phyloP scores from a whole-genome alignment of 1,140 invertebrate genomes.

The Drosophila seguyi region DNA sequence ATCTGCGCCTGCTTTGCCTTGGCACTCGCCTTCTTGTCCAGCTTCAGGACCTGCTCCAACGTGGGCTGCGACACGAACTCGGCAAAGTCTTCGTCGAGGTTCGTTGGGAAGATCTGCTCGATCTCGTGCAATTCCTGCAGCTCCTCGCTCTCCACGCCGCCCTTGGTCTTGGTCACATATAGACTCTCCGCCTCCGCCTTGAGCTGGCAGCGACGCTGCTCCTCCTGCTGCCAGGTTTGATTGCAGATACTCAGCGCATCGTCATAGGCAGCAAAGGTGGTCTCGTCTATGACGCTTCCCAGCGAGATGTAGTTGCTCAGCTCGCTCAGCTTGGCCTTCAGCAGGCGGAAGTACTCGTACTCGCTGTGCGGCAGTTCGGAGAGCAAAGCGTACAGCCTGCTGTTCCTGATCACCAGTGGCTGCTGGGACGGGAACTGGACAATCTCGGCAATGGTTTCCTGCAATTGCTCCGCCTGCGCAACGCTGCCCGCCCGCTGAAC shows the following conservation, averaged over 20 bases:
- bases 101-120: conserved; percentile 91
- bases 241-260: conserved; percentile 86
- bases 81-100: conserved; percentile 89
- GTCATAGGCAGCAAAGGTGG: conserved; percentile 86
- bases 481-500: conserved; percentile 56
- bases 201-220: conserved; percentile 89
- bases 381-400: conserved; percentile 60
- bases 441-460: conserved; percentile 60
- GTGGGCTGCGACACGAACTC: conserved; percentile 87
- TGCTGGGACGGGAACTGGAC: conserved; percentile 64
- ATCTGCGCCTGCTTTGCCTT: conserved; percentile 66
- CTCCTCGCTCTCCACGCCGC: conserved; percentile 90
- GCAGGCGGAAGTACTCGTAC: conserved; percentile 85
- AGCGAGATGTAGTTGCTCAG: conserved; percentile 85
- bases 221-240: conserved; percentile 91
- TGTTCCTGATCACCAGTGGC: conserved; percentile 51
- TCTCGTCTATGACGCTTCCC: conserved; percentile 82
- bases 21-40: conserved; percentile 45
- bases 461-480: conserved; percentile 37
- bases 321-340: conserved; percentile 89
- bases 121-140: conserved; percentile 90
- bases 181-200: conserved; percentile 92
- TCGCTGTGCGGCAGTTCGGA: conserved; percentile 65
- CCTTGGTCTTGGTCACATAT: conserved; percentile 91
- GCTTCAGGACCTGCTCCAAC: conserved; percentile 80